Evolutionary conservation across 2,113 vertebrate species (phyloP), one percentile per base, ranked within the genome.

Genomic region (Triplophysa dalaica): DNA sequence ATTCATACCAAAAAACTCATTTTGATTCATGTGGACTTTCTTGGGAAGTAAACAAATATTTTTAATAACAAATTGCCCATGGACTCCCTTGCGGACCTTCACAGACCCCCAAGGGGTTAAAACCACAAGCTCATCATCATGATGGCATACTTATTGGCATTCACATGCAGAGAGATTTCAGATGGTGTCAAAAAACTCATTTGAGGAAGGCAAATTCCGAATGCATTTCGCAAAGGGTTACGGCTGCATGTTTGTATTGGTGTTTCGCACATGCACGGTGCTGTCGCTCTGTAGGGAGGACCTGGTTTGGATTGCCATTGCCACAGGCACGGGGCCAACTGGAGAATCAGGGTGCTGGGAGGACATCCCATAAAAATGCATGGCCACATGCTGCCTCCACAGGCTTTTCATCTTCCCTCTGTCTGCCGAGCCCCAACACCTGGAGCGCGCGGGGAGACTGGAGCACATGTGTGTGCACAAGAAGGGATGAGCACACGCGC

Each of bases 301-400:
- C 88, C 84, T 89, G 87, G 79, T 54, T 29, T 26, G 65, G 65
- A 85, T 82, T 82, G 80, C 72, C 80, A 84, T 86, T 80, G 81
- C 81, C 82, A 89, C 88, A 89, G 62, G 73, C 78, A 84, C 77
- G 87, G 84, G 80, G 78, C 83, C 80, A 85, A 78, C 61, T 79
- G 75, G 21, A 77, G 83, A 64, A 75, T 86, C 88, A 85, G 90
- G 84, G 78, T 81, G 80, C 80, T 83, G 81, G 86, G 86, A 85
- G 81, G 89, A 85, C 69, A 65, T 87, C 85, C 84, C 81, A 90
- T 91, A 82, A 90, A 92, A 91, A 91, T 90, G 87, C 87, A 90
- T 87, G 83, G 86, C 88, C 87, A 90, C 90, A 89, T 89, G 89
- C 85, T 91, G 89, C 89, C 89, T 88, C 87, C 88, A 90, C 56